These are phyloP conservation scores for Morinoia aosen DNA, from an alignment of 2,888 invertebrate genomes.

Conservation along the genomic window DNA sequence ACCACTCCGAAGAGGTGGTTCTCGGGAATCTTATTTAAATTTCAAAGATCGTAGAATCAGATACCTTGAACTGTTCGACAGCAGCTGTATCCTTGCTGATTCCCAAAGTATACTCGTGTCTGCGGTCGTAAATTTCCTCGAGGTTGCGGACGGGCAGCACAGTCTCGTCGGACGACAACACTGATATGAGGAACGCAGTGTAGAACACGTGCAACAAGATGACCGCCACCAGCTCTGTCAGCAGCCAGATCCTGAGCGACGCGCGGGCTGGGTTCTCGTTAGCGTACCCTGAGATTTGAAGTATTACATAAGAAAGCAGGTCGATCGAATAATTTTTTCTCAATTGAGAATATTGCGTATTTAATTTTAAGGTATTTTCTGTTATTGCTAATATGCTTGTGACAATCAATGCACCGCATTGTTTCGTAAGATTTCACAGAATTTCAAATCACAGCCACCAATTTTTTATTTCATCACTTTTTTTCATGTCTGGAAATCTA, in stretches of 20 bases:
- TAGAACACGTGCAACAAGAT: constrained; percentile 29
- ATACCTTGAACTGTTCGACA: neutral
- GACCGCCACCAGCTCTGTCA: neutral
- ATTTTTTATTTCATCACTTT: neutral
- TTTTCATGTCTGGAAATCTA: neutral
- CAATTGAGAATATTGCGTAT: neutral
- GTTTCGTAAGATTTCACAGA: neutral
- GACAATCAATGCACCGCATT: neutral
- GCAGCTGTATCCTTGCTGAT: neutral
- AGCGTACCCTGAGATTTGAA: neutral
- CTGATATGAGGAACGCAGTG: constrained; percentile 16
- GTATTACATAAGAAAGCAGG: neutral
- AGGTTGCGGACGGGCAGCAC: neutral
- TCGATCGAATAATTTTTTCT: neutral
- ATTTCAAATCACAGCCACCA: neutral
- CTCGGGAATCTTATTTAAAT: neutral
- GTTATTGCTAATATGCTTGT: neutral
- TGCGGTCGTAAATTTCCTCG: neutral
- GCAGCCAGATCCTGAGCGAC: constrained; percentile 15
- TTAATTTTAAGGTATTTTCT: neutral
- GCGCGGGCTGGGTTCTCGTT: neutral
- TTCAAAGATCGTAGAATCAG: neutral
- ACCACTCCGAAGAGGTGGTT: neutral
- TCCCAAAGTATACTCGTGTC: neutral
- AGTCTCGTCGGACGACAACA: neutral